These are phyloP conservation scores for Rhogogaster chlorosoma DNA, from an alignment of 2,888 invertebrate genomes.

Conservation along the genomic window DNA sequence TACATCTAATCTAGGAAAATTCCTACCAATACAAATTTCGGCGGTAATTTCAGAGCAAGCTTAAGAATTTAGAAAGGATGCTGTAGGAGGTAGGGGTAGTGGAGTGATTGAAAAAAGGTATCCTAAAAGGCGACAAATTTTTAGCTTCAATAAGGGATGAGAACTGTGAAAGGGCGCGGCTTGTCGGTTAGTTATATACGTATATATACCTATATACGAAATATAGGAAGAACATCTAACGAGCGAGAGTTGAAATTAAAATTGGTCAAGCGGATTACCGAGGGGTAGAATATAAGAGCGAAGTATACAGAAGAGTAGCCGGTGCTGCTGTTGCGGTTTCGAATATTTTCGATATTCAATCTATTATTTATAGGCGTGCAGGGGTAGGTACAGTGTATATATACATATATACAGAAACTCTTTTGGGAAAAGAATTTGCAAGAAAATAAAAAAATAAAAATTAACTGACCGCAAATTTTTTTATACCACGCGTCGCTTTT, in stretches of 20 bases:
- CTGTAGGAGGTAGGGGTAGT: not conserved
- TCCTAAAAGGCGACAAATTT: slow-evolving; percentile 28
- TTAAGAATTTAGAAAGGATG: not conserved
- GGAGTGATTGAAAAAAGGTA: not conserved
- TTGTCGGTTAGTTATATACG: not conserved
- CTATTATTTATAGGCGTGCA: not conserved
- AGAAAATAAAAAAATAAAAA: not conserved
- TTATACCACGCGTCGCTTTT: not conserved
- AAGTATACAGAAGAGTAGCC: not conserved
- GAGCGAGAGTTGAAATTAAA: slow-evolving; percentile 65
- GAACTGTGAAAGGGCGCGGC: not conserved
- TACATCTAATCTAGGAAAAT: not conserved
- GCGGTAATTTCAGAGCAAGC: not conserved
- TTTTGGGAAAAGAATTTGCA: not conserved
- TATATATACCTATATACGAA: not conserved
- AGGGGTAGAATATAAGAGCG: slow-evolving; percentile 29
- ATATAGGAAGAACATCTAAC: not conserved
- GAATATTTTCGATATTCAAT: slow-evolving; percentile 67
- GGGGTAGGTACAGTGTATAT: too few species aligned
- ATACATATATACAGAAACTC: not conserved
- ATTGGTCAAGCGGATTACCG: slow-evolving; percentile 68
- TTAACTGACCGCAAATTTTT: not conserved
- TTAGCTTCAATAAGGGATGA: not conserved
- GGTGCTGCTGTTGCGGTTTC: slow-evolving; percentile 63
- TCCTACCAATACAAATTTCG: not conserved